Conservation (phyloP, 2,888 invertebrate genomes). For the Aphidius colemani region DNA sequence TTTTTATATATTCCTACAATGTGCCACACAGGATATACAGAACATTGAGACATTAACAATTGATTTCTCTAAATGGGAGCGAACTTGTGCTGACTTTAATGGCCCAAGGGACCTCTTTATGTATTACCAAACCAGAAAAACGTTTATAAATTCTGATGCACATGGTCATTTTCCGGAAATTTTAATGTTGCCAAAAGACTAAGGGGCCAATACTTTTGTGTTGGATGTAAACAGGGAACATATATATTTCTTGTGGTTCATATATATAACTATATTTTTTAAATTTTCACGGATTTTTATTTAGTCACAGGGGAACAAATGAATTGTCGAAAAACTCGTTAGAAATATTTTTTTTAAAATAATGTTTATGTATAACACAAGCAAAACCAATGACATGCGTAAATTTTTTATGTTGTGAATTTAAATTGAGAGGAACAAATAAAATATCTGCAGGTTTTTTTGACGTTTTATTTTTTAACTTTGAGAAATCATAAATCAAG, state of each 20-base stretch:
- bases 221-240: slow-evolving; percentile 12
- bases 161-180: slow-evolving; percentile 24
- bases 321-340: not conserved
- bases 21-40: slow-evolving; percentile 20
- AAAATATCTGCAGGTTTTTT: slow-evolving; percentile 24
- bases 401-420: too few relatives aligned
- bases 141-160: slow-evolving; percentile 3
- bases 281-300: slow-evolving; percentile 26
- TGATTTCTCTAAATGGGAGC: not conserved
- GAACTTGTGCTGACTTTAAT: slow-evolving; percentile 18
- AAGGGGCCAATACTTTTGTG: slow-evolving; percentile 5
- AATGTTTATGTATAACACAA: too few relatives aligned
- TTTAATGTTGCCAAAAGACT: slow-evolving; percentile 27
- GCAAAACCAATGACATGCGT: too few relatives aligned
- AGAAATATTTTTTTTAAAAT: too few relatives aligned
- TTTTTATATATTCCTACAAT: not conserved
- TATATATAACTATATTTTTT: slow-evolving; percentile 11
- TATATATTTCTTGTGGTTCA: slow-evolving; percentile 29
- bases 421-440: not conserved
- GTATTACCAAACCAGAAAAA: slow-evolving; percentile 8
- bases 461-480: slow-evolving; percentile 19
- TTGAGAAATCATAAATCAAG: slow-evolving; percentile 52
- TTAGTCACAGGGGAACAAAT: slow-evolving; percentile 6
- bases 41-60: slow-evolving; percentile 16
- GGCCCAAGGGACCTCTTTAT: slow-evolving; percentile 16